Evolutionary conservation across 1,140 invertebrate genomes (phyloP), one percentile per base, ranked within the genome.

Genomic region (Drosophila tani): DNA sequence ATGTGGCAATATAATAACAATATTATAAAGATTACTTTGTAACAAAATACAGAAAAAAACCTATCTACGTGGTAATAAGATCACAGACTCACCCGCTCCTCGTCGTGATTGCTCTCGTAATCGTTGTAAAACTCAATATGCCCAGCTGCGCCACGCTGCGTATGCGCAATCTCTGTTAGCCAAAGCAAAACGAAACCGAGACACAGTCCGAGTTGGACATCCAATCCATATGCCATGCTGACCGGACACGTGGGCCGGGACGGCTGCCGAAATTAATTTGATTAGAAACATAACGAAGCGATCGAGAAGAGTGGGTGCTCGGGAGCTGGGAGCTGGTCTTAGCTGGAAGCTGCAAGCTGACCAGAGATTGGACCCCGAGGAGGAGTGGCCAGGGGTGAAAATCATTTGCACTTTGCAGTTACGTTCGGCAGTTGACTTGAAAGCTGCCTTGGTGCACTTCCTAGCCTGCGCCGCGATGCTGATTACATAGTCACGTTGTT

Each of bases 401-500:
- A 81, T 79, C 69, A 86, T 81, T 85, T 78, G 81, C 74, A 60
- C 67, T 60, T 82, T 83, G 60, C 62, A 45, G 73, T 56, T 40
- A 67, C 73, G 56, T 55, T 55, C 62, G 49, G 51, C 50, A 58
- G 40, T 62, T 58, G 75, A 77, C 59, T 62, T 51, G 75, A 77
- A 68, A 78, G 75, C 59, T 69, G 15, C n/a, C 5, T 6, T 63
- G 64, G 66, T 35, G 56, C 46, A 87, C 83, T 86, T 86, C 83
- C 83, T 86, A 76, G 83, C 68, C 40, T 47, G 59, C 41, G 74
- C 59, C 53, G 65, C 64, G 84, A 83, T 85, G 85, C 74, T 90
- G 85, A 90, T 88, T 88, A 88, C 81, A 88, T 81, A 84, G 85
- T 90, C 85, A 90, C 85, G 84, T 90, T 90, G 84, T 90, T 90